Conservation (phyloP, 2,113 vertebrate genomes). For the Sebastes schlegelii region DNA sequence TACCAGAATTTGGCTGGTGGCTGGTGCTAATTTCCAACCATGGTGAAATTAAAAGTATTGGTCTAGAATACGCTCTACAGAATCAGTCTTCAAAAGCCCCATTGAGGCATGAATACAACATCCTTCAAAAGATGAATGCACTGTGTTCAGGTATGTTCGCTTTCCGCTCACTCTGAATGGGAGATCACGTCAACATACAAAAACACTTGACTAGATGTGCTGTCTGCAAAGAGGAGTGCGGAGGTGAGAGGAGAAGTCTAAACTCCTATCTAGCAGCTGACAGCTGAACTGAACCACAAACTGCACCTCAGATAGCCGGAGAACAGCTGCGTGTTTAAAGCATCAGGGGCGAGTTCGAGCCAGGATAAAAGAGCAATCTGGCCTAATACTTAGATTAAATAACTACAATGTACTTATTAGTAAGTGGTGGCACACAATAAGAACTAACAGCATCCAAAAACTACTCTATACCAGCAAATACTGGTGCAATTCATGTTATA, state of each 20-base stretch:
- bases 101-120: neutral
- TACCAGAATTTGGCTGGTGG: no score
- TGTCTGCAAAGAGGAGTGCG: neutral
- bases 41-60: neutral
- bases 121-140: neutral
- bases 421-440: neutral
- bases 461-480: neutral
- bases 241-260: neutral
- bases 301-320: conserved; percentile 1
- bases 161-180: conserved; percentile 2
- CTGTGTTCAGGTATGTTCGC: neutral
- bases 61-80: neutral
- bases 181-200: neutral
- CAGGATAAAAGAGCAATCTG: neutral
- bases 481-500: conserved; percentile 8
- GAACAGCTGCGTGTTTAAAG: neutral
- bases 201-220: conserved; percentile 20
- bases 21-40: no score
- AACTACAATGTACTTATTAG: neutral
- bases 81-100: neutral
- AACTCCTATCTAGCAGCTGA: conserved; percentile 3
- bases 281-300: neutral
- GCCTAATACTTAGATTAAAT: neutral
- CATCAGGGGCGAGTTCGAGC: neutral
- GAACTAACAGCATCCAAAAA: neutral